Evolutionary conservation across 2,113 vertebrate genomes (phyloP), one percentile per base, ranked within the genome.

Genomic region (Hepsetus odoe): DNA sequence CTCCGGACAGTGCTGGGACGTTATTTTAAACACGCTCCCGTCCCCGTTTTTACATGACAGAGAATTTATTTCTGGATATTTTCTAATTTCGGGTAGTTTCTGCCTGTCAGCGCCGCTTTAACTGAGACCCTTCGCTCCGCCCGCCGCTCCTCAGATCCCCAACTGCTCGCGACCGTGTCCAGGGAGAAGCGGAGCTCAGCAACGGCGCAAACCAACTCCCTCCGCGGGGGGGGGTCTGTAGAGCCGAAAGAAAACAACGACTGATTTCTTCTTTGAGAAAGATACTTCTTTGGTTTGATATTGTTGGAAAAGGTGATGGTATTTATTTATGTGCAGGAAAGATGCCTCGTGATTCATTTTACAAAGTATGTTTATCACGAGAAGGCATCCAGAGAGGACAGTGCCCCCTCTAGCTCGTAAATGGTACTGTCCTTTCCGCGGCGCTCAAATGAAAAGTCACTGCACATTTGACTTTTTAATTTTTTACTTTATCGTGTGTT

Each of bases 171-270:
- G 76, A 81, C 85, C 87, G 84, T 74, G 56, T 82, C 83, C 89
- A 91, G 88, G 90, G 90, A 90, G 87, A 53, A 85, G 85, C 84
- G 77, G 79, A 82, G 79, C 86, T 85, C 88, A 89, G 92, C 89
- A 89, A 91, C 86, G 88, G 92, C 85, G 49, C 64, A 67, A 61
- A 88, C 91, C 90, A 93, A 82, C 61, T 83, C 10, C 1, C 0
- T n/a, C n/a, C 0, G 0, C 33, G 32, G 7, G 35, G 32, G 5
- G 55, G 12, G 5, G 22, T 6, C 30, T 0, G 30, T 11, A 3
- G 8, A 28, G 9, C 13, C 5, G 12, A 30, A 28, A 16, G n/a
- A 12, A 59, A 28, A 18, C 5, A 4, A 13, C 8, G 1, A 0
- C 13, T 16, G 14, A 56, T 38, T 16, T 3, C 4, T n/a, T n/a